Evolutionary conservation across 2,113 vertebrate genomes (phyloP).

Genomic region (Hystrix brachyura): DNA sequence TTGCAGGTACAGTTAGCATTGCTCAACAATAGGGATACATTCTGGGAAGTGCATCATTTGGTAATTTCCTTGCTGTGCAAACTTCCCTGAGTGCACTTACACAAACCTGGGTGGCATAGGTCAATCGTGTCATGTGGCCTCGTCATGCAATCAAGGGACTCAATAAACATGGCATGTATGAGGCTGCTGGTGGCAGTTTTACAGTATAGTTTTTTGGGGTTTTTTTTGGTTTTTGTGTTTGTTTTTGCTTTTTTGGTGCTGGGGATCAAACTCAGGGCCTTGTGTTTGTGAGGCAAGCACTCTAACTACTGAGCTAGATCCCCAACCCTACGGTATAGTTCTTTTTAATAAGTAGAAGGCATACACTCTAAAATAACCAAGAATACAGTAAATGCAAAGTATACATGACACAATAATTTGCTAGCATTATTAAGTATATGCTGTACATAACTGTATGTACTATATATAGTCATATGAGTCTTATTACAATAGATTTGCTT

Average conservation of each 20-base stretch:
- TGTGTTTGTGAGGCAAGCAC: too few relatives aligned
- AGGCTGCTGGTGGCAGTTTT: neutral
- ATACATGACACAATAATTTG: too few relatives aligned
- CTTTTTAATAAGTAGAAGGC: neutral
- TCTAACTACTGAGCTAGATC: too few relatives aligned
- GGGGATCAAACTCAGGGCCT: too few relatives aligned
- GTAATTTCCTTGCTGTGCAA: neutral
- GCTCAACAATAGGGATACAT: neutral
- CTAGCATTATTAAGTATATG: neutral
- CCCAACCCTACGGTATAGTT: too few relatives aligned
- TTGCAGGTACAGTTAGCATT: too few relatives aligned
- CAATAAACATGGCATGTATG: neutral
- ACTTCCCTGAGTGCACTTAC: neutral
- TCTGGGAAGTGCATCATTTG: neutral
- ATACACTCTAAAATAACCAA: neutral
- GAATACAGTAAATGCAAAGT: neutral
- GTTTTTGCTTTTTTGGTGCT: too few relatives aligned
- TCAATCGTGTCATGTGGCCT: neutral
- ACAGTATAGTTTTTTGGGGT: neutral
- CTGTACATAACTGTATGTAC: neutral
- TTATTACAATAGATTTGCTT: too few relatives aligned
- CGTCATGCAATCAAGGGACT: too few relatives aligned
- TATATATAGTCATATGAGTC: neutral
- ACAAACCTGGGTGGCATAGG: neutral
- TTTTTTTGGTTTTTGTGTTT: too few relatives aligned